A percentile compares a stretch with the other conserved stretches of the same genome.
These are phyloP conservation scores for Epinephelus awoara DNA, from an alignment of 2,797 vertebrate genomes.

Conservation along the genomic window DNA sequence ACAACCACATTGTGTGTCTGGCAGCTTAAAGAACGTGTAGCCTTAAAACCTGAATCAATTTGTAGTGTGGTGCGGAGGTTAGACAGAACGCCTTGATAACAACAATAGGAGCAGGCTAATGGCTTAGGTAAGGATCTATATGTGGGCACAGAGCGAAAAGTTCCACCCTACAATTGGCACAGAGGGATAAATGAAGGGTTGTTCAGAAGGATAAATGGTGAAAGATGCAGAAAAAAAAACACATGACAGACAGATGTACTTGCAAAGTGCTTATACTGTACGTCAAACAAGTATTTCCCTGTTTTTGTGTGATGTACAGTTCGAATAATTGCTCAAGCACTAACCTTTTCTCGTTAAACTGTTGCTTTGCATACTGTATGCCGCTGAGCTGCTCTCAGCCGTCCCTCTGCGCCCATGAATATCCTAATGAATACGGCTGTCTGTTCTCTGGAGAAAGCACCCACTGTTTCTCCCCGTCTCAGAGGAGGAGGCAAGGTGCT, in stretches of 20 bases:
- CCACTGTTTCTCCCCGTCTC: constrained; percentile 78
- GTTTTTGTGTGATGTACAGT: constrained; percentile 1
- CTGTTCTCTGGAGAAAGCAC: constrained; percentile 82
- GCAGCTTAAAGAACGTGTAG: constrained; percentile 27
- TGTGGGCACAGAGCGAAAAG: not conserved
- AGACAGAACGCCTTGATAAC: not conserved
- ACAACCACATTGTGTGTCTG: constrained; percentile 43
- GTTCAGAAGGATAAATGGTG: not conserved
- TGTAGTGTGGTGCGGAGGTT: constrained; percentile 2
- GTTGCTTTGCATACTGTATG: constrained; percentile 70
- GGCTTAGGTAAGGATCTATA: not conserved
- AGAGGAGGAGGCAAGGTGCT: constrained; percentile 74
- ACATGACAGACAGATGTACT: constrained; percentile 2
- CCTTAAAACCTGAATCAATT: constrained; percentile 15
- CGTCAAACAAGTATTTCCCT: not conserved
- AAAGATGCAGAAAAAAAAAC: rapidly evolving
- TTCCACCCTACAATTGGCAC: not conserved
- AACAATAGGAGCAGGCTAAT: constrained; percentile 5
- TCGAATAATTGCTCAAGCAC: constrained; percentile 27
- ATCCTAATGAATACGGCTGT: constrained; percentile 81
- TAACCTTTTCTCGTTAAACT: constrained; percentile 46
- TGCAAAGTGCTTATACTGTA: not conserved
- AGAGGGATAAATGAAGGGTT: not conserved
- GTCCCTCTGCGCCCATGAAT: constrained; percentile 62
- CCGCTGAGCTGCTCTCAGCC: constrained; percentile 62